Base-by-base conservation (phyloP, 2,797 vertebrate species). In the Chiloscyllium punctatum region DNA sequence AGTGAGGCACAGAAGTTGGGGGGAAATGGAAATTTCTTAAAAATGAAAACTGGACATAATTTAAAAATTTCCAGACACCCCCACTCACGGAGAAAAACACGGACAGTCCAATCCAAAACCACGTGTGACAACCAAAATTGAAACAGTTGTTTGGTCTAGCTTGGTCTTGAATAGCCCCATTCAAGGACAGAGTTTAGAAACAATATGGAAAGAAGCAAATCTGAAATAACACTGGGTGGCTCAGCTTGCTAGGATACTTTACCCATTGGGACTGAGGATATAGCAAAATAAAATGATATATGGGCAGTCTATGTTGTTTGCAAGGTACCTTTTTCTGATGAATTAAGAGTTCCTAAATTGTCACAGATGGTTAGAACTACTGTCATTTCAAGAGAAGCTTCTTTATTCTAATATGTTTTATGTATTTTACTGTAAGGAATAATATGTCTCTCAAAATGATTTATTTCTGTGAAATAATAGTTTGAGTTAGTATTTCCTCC, bases 391-490 rank as follows among this genome's bases (percentile, higher is more conserved):
- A 95, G 68, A 72, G 48, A 72, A 25, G 94, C 71, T 57, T 53
- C 71, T 77, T 95, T 74, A 48, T 53, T 94, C 69, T 33, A 62
- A 57, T 37, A 48, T 57, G 30, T 95, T 57, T 92, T 53, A 95
- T 33, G 42, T 74, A 95, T 74, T 69, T 94, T 94, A 69, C 69
- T 72, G 92, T 71, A 74, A 72, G 69, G 66, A 72, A 42, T 71
- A 42, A 68, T 48, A 30, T 25, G 71, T 94, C 71, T 94, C 69
- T 74, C 94, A 94, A 94, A 74, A 51, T 74, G 71, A 77, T 95
- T 95, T 95, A 95, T 95, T 95, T 95, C 94, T 95, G 94, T 95
- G 94, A 95, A 95, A 95, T 95, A 95, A 74, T 51, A 33, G 69
- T 94, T 16, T 94, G 25, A 53, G 74, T 30, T 94, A 51, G 94